Conservation (phyloP, 2,113 vertebrate species). For the Mola mola region DNA sequence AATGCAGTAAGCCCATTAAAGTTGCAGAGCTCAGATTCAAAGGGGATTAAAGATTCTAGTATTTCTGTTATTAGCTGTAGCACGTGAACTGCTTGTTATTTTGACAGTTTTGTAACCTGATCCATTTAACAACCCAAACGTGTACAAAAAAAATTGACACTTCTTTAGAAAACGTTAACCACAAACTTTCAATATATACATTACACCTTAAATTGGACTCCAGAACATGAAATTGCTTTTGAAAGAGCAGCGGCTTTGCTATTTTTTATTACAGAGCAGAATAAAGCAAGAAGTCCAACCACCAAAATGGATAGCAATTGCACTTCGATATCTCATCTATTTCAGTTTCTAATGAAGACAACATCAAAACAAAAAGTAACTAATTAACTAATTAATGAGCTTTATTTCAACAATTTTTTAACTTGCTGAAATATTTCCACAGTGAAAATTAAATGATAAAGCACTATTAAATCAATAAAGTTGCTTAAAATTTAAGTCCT, state of each 20-base stretch:
- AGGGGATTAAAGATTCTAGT: slow-evolving; percentile 13
- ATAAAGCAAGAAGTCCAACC: background rate
- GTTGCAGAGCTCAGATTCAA: slow-evolving; percentile 26
- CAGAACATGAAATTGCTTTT: slow-evolving; percentile 53
- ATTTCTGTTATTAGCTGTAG: background rate
- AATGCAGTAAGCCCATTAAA: slow-evolving; percentile 49
- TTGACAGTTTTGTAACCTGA: too few species aligned
- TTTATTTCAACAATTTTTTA: too few species aligned
- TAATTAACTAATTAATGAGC: too few species aligned
- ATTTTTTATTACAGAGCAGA: slow-evolving; percentile 16
- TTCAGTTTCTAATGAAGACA: background rate
- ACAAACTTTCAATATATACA: slow-evolving; percentile 9
- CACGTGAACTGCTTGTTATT: too few species aligned
- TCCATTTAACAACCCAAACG: slow-evolving; percentile 16
- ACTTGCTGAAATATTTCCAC: background rate
- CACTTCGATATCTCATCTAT: slow-evolving; percentile 3
- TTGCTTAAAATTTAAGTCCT: background rate
- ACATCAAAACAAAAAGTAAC: background rate
- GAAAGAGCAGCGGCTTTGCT: slow-evolving; percentile 27
- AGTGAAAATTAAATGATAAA: background rate
- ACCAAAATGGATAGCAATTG: background rate
- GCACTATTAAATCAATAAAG: background rate
- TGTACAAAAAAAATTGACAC: slow-evolving; percentile 12
- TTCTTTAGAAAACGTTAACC: slow-evolving; percentile 20
- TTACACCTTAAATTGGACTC: slow-evolving; percentile 41